These are phyloP conservation scores for Caradrina kadenii DNA, from an alignment of 2,888 invertebrate genomes.

Conservation along the genomic window DNA sequence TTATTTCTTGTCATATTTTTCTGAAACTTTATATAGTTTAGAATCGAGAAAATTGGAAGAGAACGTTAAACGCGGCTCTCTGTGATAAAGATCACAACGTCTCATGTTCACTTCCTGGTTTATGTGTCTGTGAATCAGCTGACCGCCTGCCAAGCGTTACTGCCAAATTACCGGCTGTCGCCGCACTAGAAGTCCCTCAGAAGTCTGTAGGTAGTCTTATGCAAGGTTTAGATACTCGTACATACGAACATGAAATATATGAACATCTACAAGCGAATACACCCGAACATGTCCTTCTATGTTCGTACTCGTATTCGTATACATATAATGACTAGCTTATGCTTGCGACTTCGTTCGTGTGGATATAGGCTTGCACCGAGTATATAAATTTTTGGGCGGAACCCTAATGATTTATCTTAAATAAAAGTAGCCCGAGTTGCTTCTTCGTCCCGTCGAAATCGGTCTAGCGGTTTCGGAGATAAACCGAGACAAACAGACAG, in stretches of 20 bases:
- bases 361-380: no score
- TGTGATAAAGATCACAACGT: slow-evolving; percentile 14
- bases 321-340: no score
- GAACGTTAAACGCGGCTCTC: neutral
- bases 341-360: no score
- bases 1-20: neutral
- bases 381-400: no score
- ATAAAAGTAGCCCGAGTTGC: no score
- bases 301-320: no score
- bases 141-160: slow-evolving; percentile 34
- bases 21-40: neutral
- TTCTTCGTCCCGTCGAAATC: no score
- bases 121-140: slow-evolving; percentile 29
- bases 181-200: slow-evolving; percentile 5
- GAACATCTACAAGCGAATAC: neutral
- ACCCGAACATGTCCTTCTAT: no score
- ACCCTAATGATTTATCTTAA: no score
- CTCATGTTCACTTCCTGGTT: slow-evolving; percentile 36
- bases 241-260: neutral
- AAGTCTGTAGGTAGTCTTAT: neutral
- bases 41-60: slow-evolving; percentile 12
- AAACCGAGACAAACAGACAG: no score
- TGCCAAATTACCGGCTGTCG: slow-evolving; percentile 43
- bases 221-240: neutral
- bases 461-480: no score